Evolutionary conservation across 2,888 invertebrate genomes (phyloP).

Genomic region (Scaeva pyrastri): DNA sequence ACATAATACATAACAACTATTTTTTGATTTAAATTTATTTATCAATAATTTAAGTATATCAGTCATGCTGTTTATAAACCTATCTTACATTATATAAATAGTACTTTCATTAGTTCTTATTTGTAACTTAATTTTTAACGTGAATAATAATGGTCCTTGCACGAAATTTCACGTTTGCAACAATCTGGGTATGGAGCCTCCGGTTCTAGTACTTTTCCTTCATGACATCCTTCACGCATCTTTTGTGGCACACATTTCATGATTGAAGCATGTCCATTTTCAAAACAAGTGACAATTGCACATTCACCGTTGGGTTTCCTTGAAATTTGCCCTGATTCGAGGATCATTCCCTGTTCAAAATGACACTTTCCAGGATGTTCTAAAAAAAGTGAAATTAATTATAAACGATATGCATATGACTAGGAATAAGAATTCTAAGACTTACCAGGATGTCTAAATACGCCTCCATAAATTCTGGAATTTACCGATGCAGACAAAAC

Average conservation of each 20-base stretch:
- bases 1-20: neutral
- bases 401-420: neutral
- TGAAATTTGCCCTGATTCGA: neutral
- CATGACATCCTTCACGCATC: conserved; percentile 33
- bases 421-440: neutral
- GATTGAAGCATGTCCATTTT: conserved; percentile 18
- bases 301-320: neutral
- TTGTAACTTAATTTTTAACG: neutral
- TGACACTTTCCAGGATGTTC: conserved; percentile 39
- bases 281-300: conserved; percentile 1
- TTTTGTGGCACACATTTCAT: conserved; percentile 25
- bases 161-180: conserved; percentile 24
- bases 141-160: conserved; percentile 23
- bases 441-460: conserved; percentile 38
- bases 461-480: conserved; percentile 2
- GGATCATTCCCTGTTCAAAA: neutral
- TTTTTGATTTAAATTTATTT: conserved; percentile 1
- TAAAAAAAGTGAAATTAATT: neutral
- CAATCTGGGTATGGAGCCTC: conserved; percentile 22
- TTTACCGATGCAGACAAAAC: conserved; percentile 8
- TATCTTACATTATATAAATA: neutral
- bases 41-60: conserved; percentile 17
- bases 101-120: neutral
- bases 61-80: conserved; percentile 3
- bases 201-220: neutral